Evolutionary conservation across 2,797 vertebrate species (phyloP).

Genomic region (Buphagus erythrorhynchus): DNA sequence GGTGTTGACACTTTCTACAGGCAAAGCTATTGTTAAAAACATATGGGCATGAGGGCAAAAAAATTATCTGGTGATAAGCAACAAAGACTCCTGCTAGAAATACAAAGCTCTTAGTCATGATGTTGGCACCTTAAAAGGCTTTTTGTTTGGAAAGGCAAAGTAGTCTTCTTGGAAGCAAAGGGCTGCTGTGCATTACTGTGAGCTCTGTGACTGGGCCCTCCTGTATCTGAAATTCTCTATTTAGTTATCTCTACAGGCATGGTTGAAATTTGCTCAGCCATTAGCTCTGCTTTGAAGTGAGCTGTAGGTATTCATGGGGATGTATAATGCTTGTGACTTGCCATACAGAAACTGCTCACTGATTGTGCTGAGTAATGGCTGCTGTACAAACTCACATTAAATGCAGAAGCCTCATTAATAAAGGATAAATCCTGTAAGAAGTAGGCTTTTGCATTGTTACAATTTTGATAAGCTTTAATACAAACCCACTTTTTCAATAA

Average conservation of each 20-base stretch:
- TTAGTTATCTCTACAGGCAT: not conserved
- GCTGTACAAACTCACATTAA: not conserved
- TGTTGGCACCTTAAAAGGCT: not conserved
- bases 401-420: not conserved
- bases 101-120: not conserved
- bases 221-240: not conserved
- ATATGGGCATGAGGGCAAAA: not conserved
- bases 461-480: not conserved
- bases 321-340: not conserved
- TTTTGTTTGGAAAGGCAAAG: not conserved
- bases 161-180: not conserved
- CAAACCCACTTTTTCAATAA: not conserved
- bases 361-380: not conserved
- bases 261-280: not conserved
- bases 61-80: not conserved
- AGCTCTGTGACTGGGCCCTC: not conserved
- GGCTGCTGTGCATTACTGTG: not conserved
- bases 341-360: not conserved
- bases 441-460: not conserved
- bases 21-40: slow-evolving; percentile 7
- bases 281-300: not conserved
- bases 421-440: not conserved
- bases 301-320: not conserved
- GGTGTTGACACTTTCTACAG: slow-evolving; percentile 12
- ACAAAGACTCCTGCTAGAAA: not conserved